These are phyloP conservation scores for Eumacrocentrus americanus DNA, from an alignment of 2,888 invertebrate species.

Conservation along the genomic window DNA sequence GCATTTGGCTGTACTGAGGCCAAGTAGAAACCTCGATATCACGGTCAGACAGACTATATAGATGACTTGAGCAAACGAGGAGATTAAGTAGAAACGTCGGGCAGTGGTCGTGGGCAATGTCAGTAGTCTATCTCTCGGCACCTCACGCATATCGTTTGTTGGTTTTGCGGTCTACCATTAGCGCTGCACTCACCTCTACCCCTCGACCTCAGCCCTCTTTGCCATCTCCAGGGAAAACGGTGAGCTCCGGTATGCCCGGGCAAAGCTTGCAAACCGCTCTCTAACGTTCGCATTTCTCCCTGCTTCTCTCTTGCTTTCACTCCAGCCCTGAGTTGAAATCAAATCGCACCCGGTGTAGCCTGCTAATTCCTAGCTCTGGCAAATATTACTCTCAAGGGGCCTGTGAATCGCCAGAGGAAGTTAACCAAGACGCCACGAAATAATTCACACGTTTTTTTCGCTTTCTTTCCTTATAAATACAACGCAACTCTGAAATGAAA, in stretches of 20 bases:
- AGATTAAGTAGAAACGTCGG: constrained; percentile 28
- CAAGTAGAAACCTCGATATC: neutral
- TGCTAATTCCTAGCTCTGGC: constrained; percentile 25
- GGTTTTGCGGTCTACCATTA: constrained; percentile 58
- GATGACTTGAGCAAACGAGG: neutral
- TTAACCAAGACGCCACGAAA: constrained; percentile 14
- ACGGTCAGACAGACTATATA: neutral
- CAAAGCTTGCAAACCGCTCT: constrained; percentile 34
- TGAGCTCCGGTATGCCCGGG: constrained; percentile 37
- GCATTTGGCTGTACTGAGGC: neutral
- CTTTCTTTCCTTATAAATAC: neutral
- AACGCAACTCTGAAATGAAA: neutral
- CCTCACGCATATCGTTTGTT: constrained; percentile 52
- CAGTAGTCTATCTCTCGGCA: constrained; percentile 14
- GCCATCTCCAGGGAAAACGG: constrained; percentile 42
- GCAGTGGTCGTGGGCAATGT: constrained; percentile 26
- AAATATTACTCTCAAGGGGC: constrained; percentile 26
- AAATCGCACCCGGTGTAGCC: constrained; percentile 35
- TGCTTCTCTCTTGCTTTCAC: constrained; percentile 29
- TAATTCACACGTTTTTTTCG: neutral
- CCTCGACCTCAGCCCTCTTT: constrained; percentile 36
- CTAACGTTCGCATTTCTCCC: constrained; percentile 32
- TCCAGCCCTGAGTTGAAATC: constrained; percentile 30
- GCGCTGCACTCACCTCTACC: constrained; percentile 45
- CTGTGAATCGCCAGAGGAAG: constrained; percentile 21